Base-by-base conservation (phyloP, 2,113 vertebrate genomes). In the Psettodes erumei region DNA sequence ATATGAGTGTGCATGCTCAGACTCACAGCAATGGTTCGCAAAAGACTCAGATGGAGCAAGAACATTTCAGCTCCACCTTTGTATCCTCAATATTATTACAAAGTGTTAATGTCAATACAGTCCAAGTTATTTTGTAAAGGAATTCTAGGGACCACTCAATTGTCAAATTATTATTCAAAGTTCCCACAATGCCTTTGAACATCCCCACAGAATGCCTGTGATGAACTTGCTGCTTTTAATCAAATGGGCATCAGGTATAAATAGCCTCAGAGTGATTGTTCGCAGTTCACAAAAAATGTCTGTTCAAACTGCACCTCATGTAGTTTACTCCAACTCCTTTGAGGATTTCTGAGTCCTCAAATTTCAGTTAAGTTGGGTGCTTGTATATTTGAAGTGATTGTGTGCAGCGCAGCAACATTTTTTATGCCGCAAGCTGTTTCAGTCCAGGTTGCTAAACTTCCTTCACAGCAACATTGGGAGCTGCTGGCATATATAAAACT, bases 21-120 rank as follows among this genome's bases (percentile, higher is more conserved):
- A n/a, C 53, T 58, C 43, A 42, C 43, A 54, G 64, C 47, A 4
- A 4, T 43, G 30, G 28, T 56, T 50, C 64, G 35, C 7, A 61
- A 72, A 77, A 58, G 40, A 65, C 72, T 50, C 50, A n/a, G 77
- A n/a, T n/a, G n/a, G n/a, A n/a, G 55, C 25, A 47, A 53, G 33
- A 55, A 74, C 12, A 51, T 27, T 23, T 18, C 51, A 50, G 27
- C 33, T 53, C 21, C 42, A 61, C 65, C 30, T 75, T 45, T 30
- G 27, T 9, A 60, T 58, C 69, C 38, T 45, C 27, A 30, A 0
- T 37, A 51, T 66, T 6, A 58, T 11, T 45, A 13, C 28, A 65
- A 37, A 8, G 53, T 45, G 42, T 63, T 27, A 21, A 23, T 38
- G 37, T 65, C 32, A 15, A 40, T 71, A 63, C 70, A 68, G 67